These are phyloP conservation scores for Scytalopus superciliaris DNA, from an alignment of 2,113 vertebrate genomes.

Conservation along the genomic window DNA sequence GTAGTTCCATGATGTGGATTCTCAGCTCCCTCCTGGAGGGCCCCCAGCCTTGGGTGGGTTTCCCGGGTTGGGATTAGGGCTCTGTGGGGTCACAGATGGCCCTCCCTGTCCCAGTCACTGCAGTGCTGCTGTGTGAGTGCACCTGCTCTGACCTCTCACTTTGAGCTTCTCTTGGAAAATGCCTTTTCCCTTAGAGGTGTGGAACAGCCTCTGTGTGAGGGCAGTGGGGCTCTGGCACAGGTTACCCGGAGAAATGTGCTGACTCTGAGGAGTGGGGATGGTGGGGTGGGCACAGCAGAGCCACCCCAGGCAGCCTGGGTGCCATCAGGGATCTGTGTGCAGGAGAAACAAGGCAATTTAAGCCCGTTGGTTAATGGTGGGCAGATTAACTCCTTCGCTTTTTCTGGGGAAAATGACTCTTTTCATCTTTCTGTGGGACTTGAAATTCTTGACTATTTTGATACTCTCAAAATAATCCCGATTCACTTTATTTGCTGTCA, in stretches of 20 bases:
- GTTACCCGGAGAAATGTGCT: too few species aligned
- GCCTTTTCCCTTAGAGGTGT: background rate
- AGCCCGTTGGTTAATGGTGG: background rate
- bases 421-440: background rate
- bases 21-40: background rate
- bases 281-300: background rate
- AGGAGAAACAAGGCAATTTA: background rate
- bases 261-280: background rate
- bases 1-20: background rate
- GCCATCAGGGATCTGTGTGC: accelerated
- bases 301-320: background rate
- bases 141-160: background rate
- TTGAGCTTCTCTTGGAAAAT: background rate
- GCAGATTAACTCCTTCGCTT: background rate
- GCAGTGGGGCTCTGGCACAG: too few species aligned
- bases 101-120: accelerated
- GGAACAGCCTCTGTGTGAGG: accelerated
- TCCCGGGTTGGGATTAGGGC: background rate
- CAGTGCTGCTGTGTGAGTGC: accelerated
- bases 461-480: background rate
- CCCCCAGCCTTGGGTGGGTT: accelerated
- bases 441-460: too few species aligned
- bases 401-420: background rate
- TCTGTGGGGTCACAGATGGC: background rate
- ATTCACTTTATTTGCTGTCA: background rate